Conservation (phyloP, 2,113 vertebrate species). For the Meles meles region DNA sequence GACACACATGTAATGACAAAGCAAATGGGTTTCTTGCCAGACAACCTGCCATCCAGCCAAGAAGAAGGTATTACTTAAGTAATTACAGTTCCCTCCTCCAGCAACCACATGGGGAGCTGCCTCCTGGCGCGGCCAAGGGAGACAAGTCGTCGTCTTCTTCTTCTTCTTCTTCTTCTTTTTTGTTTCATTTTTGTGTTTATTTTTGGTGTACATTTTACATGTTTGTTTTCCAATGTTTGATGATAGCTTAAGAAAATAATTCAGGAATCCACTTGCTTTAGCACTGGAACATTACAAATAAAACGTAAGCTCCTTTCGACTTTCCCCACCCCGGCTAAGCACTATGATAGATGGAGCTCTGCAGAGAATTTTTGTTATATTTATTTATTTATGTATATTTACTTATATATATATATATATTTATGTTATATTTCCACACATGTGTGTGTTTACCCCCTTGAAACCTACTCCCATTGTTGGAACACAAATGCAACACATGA, state of each 20-base stretch:
- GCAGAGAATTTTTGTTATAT: background rate
- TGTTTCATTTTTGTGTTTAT: background rate
- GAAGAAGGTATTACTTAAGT: background rate
- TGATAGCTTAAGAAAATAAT: background rate
- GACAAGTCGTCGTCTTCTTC: background rate
- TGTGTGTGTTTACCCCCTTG: background rate
- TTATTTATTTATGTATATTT: too few species aligned
- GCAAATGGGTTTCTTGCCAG: background rate
- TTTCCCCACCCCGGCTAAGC: background rate
- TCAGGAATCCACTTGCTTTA: background rate
- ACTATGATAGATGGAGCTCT: background rate
- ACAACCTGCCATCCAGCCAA: background rate
- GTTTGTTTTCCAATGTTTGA: background rate
- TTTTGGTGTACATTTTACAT: conserved; percentile 14
- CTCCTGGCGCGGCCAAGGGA: background rate
- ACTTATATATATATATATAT: too few species aligned
- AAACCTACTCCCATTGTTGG: background rate
- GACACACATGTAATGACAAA: background rate
- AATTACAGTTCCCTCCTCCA: background rate
- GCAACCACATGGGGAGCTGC: background rate
- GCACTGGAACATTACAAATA: background rate
- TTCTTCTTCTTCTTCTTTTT: too few species aligned
- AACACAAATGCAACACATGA: background rate
- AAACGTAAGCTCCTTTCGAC: background rate
- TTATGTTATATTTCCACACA: background rate